phyloP scores from a whole-genome alignment of 2,797 vertebrate genomes.

The Vespertilio murinus region DNA sequence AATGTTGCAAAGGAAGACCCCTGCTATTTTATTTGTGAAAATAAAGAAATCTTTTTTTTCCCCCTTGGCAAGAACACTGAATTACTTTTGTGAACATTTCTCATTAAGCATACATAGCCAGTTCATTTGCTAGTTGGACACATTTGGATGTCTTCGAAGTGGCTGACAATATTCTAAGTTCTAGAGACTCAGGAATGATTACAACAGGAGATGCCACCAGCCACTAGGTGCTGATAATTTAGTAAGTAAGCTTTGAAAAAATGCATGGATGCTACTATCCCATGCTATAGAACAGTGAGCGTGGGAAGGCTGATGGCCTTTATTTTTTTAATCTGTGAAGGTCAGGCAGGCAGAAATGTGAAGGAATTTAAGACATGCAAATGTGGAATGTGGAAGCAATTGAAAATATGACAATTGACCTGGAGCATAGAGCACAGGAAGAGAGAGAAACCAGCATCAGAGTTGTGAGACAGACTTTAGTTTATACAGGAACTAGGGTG shows the following conservation, averaged over 20 bases:
- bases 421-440: not conserved
- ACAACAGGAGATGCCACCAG: not conserved
- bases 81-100: not conserved
- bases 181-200: not conserved
- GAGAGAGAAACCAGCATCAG: not conserved
- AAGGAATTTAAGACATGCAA: not conserved
- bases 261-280: not conserved
- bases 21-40: not conserved
- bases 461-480: not conserved
- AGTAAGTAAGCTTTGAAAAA: not conserved
- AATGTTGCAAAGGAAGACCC: not conserved
- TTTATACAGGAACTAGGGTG: rapidly evolving
- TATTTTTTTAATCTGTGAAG: not conserved
- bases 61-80: not conserved
- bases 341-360: not conserved
- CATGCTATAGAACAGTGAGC: not conserved
- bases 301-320: not conserved
- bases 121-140: not conserved
- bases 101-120: not conserved
- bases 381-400: not conserved
- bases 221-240: not conserved
- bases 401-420: not conserved
- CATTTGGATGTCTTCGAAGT: not conserved
- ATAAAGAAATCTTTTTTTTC: not conserved
- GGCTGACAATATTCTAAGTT: not conserved